These are phyloP conservation scores for Herpetotheres cachinnans DNA, from an alignment of 2,113 vertebrate species.

Conservation along the genomic window DNA sequence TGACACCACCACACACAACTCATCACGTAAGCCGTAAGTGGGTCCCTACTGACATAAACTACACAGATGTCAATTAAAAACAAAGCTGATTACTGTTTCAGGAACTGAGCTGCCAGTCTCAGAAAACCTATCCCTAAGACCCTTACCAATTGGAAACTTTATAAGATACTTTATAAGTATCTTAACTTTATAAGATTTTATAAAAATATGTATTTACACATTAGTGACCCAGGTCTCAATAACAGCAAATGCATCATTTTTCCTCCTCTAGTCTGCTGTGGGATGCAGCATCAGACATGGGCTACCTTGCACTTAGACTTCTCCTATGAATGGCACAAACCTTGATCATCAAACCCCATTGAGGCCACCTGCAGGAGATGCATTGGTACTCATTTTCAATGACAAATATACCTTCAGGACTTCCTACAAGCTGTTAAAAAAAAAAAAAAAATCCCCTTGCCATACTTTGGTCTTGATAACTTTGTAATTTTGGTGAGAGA, in stretches of 20 bases:
- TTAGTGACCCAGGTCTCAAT: background rate
- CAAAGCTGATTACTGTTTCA: background rate
- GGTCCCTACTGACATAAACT: background rate
- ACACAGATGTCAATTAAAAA: background rate
- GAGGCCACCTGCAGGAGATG: background rate
- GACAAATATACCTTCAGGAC: background rate
- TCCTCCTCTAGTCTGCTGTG: background rate
- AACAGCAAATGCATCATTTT: fast-evolving
- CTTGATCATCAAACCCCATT: background rate
- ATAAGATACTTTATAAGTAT: background rate
- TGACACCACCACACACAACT: background rate
- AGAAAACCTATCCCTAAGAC: background rate
- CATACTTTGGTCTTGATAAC: background rate
- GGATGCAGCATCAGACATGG: background rate
- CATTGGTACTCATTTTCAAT: background rate
- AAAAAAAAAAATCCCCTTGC: background rate
- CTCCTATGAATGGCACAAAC: background rate
- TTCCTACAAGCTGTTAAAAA: background rate
- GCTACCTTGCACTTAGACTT: background rate
- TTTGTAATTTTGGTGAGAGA: background rate
- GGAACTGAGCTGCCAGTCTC: background rate
- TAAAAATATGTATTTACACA: background rate
- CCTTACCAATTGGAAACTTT: background rate
- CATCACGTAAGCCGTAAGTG: background rate
- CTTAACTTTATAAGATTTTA: background rate